Conservation (phyloP, 2,113 vertebrate genomes). For the Campylorhamphus procurvoides region DNA sequence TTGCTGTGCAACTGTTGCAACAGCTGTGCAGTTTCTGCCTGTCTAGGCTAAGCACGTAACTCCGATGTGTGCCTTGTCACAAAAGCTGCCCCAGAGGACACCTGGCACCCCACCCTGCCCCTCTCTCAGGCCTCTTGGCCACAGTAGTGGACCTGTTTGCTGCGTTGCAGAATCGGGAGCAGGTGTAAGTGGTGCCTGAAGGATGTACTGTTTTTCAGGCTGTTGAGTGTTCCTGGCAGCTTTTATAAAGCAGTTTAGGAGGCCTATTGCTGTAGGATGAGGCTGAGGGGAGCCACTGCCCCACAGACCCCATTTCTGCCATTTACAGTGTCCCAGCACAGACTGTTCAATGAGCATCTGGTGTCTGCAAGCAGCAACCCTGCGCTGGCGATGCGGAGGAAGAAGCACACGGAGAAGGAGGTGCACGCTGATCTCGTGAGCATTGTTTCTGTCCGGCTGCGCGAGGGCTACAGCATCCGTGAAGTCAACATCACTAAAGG, state of each 20-base stretch:
- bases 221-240: background rate
- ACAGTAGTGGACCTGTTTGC: background rate
- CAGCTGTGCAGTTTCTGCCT: background rate
- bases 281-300: background rate
- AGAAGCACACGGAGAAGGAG: conserved; percentile 97
- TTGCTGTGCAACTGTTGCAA: background rate
- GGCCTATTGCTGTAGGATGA: background rate
- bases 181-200: background rate
- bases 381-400: conserved; percentile 89
- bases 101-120: background rate
- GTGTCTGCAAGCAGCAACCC: conserved; percentile 96
- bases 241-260: background rate
- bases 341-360: conserved; percentile 95
- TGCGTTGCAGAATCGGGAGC: background rate
- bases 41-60: background rate
- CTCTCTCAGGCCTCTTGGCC: background rate
- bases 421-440: conserved; percentile 92
- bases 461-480: conserved; percentile 95
- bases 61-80: background rate
- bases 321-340: conserved; percentile 88
- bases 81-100: background rate
- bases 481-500: conserved; percentile 94
- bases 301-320: background rate
- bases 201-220: background rate
- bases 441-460: conserved; percentile 90